Base-by-base conservation (phyloP, 2,113 vertebrate genomes). In the mouse (Mus musculus) region DNA sequence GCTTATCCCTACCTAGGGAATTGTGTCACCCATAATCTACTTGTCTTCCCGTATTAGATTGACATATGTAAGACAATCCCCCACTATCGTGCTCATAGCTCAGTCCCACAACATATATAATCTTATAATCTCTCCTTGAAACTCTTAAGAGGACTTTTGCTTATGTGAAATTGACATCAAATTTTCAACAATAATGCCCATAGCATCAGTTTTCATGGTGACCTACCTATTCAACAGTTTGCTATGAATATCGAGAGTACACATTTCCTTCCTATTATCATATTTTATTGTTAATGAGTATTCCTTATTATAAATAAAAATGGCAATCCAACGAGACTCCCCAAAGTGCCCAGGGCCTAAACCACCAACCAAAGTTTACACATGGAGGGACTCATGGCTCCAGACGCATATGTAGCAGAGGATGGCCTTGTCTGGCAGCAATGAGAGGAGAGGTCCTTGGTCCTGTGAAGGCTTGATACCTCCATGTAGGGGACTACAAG, bases 251-350 rank as follows among this genome's bases (percentile, higher is more conserved):
- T 19, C 90, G 33, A 75, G 7, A 91, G 22, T 71, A 56, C 19
- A 91, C 56, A 26, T 24, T 80, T 39, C 86, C 6, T 96, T 77
- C 67, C 30, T 89, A 22, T 81, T 71, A 13, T 61, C 8, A 46
- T 6, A 5, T 76, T 81, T 81, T 81, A 10, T 94, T 89, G 0
- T n/a, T 89, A 80, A 86, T 89, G 19, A 88, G 91, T 67, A 28
- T 7, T 88, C 85, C 3, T 76, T 69, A 95, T 4, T 28, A 36
- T 72, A 71, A 76, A 87, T 90, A 95, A 76, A 95, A 93, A 3
- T 22, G 76, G 16, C 26, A 7, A 59, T 59, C 59, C 59, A 59
- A 20, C 59, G 17, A 59, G 4, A 19, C 3, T 16, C 59, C 59
- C 59, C 59, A 59, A 17, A 59, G 4, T 17, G 19, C 59, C 17